Percentiles rank a stretch among this genome's conserved stretches.
Conservation (phyloP, 2,113 vertebrate species). For the Campylomormyrus tamandua region DNA sequence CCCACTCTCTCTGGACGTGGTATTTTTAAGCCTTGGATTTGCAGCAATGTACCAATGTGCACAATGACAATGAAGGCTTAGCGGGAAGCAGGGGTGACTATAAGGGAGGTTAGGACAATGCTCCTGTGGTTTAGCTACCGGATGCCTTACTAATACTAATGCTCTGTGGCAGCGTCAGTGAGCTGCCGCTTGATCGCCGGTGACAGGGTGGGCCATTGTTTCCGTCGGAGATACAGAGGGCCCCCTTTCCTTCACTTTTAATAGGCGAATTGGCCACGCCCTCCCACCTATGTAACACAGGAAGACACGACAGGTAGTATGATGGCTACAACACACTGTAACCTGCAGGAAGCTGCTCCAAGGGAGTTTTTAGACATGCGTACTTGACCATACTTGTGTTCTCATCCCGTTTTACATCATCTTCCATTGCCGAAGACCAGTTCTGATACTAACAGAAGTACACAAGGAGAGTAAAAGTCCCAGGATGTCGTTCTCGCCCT, state of each 20-base stretch:
- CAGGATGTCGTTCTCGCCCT: background rate
- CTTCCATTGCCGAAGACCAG: background rate
- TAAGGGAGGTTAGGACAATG: background rate
- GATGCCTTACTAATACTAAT: background rate
- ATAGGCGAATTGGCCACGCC: background rate
- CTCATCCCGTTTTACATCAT: background rate
- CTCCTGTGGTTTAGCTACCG: background rate
- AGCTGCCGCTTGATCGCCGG: background rate
- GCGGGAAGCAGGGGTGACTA: slow-evolving; percentile 19
- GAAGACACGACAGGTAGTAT: background rate
- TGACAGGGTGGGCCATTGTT: background rate
- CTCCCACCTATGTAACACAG: background rate
- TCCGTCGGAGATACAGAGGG: background rate
- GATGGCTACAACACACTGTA: background rate
- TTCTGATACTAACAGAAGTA: background rate
- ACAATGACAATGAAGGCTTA: slow-evolving; percentile 32
- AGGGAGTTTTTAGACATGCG: background rate
- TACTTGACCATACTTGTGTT: background rate
- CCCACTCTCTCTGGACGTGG: background rate
- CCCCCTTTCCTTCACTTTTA: background rate
- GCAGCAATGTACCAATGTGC: slow-evolving; percentile 11
- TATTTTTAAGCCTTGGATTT: slow-evolving; percentile 26
- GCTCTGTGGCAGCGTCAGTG: background rate
- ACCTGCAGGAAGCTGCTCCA: background rate
- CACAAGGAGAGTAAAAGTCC: background rate